A percentile compares a stretch with the other conserved stretches of the same genome.
phyloP scores from a whole-genome alignment of 2,888 invertebrate genomes.

The Drosophila pseudotakahashii region DNA sequence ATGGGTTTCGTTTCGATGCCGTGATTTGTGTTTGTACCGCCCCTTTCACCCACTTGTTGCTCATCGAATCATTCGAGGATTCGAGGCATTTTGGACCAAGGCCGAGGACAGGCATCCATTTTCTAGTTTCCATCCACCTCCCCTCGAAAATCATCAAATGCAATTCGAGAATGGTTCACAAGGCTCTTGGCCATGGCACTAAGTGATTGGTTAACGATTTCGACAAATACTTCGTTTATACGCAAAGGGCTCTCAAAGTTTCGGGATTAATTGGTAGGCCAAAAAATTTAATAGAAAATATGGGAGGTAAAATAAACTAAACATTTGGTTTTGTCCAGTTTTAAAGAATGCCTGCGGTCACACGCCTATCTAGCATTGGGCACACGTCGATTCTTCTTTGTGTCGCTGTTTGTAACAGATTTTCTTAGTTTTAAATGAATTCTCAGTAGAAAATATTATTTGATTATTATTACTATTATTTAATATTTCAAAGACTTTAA shows the following conservation, averaged over 20 bases:
- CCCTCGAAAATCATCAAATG: constrained; percentile 13
- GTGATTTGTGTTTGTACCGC: constrained; percentile 3
- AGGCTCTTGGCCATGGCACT: constrained; percentile 33
- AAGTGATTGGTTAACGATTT: constrained; percentile 39
- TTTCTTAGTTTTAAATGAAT: too few species aligned
- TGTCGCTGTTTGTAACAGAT: too few species aligned
- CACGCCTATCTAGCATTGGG: too few species aligned
- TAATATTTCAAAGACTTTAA: too few species aligned
- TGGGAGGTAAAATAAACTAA: too few species aligned
- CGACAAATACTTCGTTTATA: constrained; percentile 8
- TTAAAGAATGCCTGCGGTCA: too few species aligned
- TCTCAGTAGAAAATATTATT: too few species aligned
- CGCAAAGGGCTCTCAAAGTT: constrained; percentile 2
- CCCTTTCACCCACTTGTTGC: constrained; percentile 33
- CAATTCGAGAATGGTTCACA: constrained; percentile 38
- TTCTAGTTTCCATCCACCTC: too few species aligned
- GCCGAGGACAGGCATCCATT: constrained; percentile 28
- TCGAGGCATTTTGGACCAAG: constrained; percentile 16
- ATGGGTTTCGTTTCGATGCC: constrained; percentile 1
- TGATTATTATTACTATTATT: too few species aligned
- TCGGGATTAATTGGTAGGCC: background rate
- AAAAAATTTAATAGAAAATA: too few species aligned
- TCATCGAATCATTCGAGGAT: constrained; percentile 11
- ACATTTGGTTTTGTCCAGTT: too few species aligned
- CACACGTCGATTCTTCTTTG: too few species aligned